Evolutionary conservation across 2,113 vertebrate genomes (phyloP), one percentile per base, ranked within the genome.

Genomic region (Glaucomys volans): DNA sequence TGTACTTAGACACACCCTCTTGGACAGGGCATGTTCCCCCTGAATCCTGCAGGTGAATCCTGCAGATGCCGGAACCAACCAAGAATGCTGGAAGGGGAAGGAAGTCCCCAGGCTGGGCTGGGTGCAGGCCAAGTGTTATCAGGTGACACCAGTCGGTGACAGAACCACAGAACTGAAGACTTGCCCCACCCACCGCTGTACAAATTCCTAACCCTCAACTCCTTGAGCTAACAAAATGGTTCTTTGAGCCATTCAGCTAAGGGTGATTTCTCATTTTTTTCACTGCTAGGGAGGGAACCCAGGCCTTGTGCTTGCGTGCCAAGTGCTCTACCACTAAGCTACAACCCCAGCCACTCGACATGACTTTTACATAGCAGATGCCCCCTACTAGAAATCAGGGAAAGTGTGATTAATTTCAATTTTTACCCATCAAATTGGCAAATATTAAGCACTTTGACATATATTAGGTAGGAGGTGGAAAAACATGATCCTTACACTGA

Each of bases 1-100:
- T 14, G 0, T 0, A 4, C 30, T 24, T 24, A 7, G 20, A 8
- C 54, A 57, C 54, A 57, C 16, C 47, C 37, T 54, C 8, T 0
- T 3, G 20, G 54, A 84, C 5, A 52, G 81, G 40, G 44, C 0
- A 0, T n/a, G 2, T 12, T 3, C 76, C 37, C 12, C 37, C 67
- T 22, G 59, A 9, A 28, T 62, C 59, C 59, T 62, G 59, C 59
- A 62, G 22, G 4, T 1, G 44, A 17, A 28, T n/a, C 57, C 2
- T 18, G 9, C 66, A 67, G 83, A 62, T 62, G 24, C 24, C 22
- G 8, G 24, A 5, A 22, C 9, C 62, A 3, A 91, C 13, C 24
- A 66, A 40, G 54, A 8, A 35, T 24, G 26, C 66, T 16, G 5
- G 76, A 57, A 79, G 40, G 47, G 26, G 22, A 2, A 14, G 1